phyloP scores from a whole-genome alignment of 2,797 vertebrate genomes.

The Gouania willdenowi region DNA sequence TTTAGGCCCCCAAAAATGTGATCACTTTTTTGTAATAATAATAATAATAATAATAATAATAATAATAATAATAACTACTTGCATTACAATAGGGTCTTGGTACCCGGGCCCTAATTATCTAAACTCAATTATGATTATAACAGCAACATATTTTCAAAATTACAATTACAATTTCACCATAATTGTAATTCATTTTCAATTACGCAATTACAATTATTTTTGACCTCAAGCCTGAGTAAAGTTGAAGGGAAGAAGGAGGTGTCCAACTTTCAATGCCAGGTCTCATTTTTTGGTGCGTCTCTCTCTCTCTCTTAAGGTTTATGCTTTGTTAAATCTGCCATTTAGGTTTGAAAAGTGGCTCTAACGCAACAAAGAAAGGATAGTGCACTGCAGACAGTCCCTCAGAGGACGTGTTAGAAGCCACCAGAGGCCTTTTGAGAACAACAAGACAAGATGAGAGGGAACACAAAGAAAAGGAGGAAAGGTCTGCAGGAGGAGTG shows the following conservation, averaged over 20 bases:
- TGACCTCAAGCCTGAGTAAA: conserved; percentile 55
- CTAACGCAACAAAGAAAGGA: conserved; percentile 55
- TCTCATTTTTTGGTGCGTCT: conserved; percentile 47
- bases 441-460: conserved; percentile 41
- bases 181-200: too few species aligned
- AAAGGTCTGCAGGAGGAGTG: conserved; percentile 46
- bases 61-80: too few species aligned
- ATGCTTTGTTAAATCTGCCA: conserved; percentile 52
- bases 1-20: too few species aligned
- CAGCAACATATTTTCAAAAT: too few species aligned
- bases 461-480: conserved; percentile 37
- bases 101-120: too few species aligned
- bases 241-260: conserved; percentile 33
- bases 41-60: too few species aligned
- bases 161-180: too few species aligned
- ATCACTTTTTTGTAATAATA: too few species aligned
- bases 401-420: conserved; percentile 59
- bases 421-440: conserved; percentile 51
- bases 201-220: too few species aligned
- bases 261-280: conserved; percentile 29
- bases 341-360: conserved; percentile 64
- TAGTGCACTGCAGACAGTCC: conserved; percentile 27
- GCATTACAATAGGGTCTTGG: too few species aligned
- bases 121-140: too few species aligned
- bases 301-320: conserved; percentile 50